Percentiles rank a stretch among this genome's conserved stretches.
Conservation (phyloP, 2,113 vertebrate genomes). For the Neolamprologus sp. region DNA sequence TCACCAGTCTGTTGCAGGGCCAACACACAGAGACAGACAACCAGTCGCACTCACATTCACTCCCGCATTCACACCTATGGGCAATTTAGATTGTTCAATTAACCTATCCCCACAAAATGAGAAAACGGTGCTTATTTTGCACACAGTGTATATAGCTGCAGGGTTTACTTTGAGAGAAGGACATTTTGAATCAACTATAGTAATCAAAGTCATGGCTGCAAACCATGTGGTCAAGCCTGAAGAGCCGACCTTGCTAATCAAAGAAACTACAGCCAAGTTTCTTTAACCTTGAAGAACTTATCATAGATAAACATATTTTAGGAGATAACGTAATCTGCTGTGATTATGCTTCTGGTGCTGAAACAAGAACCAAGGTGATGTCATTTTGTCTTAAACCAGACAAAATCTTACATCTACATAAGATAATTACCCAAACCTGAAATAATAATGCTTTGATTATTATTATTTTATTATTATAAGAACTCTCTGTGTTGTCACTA, state of each 20-base stretch:
- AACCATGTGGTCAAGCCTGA: not conserved
- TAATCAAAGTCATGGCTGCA: not conserved
- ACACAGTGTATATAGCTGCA: not conserved
- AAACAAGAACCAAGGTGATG: not conserved
- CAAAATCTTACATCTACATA: not conserved
- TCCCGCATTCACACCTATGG: too few relatives aligned
- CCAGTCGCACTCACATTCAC: too few relatives aligned
- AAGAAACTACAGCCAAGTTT: not conserved
- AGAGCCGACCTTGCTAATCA: constrained; percentile 2
- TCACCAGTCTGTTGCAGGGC: too few relatives aligned
- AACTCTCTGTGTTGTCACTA: not conserved
- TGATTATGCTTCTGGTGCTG: not conserved
- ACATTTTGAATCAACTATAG: not conserved
- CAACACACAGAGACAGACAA: too few relatives aligned
- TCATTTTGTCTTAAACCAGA: not conserved
- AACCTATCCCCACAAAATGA: not conserved
- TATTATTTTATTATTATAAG: not conserved
- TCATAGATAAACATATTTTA: not conserved
- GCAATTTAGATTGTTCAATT: too few relatives aligned
- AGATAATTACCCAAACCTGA: not conserved
- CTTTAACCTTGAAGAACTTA: constrained; percentile 18
- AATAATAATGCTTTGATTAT: not conserved
- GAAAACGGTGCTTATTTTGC: not conserved
- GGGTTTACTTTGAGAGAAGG: not conserved
- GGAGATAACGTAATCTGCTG: not conserved